phyloP scores from a whole-genome alignment of 1,140 invertebrate genomes.

The Zaprionus vittiger region DNA sequence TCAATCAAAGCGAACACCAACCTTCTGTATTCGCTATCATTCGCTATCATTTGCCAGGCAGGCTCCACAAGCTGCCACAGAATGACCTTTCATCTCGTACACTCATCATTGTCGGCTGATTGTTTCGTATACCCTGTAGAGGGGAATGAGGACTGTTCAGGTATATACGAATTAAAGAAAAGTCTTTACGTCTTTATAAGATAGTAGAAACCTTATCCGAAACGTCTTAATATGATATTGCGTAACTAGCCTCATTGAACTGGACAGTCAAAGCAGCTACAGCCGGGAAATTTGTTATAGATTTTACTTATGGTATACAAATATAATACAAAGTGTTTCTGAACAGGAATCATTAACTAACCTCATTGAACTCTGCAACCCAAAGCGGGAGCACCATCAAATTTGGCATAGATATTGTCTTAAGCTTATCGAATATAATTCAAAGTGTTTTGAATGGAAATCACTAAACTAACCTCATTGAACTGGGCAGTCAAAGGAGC shows the following conservation, averaged over 20 bases:
- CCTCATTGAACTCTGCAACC: too few relatives aligned
- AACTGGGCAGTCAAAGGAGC: background rate
- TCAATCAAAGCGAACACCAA: constrained; percentile 31
- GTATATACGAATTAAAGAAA: background rate
- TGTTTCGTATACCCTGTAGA: constrained; percentile 23
- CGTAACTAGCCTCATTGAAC: background rate
- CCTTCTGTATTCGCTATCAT: background rate
- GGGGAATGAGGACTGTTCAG: background rate
- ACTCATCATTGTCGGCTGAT: constrained; percentile 28
- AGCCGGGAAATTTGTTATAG: background rate
- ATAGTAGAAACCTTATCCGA: background rate
- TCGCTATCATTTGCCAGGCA: background rate
- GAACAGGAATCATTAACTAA: too few relatives aligned
- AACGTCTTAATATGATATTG: background rate
- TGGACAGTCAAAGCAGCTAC: background rate
- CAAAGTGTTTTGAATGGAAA: background rate
- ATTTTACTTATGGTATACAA: background rate
- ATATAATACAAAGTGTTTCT: too few relatives aligned
- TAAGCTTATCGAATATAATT: too few relatives aligned
- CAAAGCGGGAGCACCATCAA: too few relatives aligned
- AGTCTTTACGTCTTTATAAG: background rate
- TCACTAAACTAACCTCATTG: background rate
- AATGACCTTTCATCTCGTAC: constrained; percentile 8
- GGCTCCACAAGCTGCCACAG: background rate
- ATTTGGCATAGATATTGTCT: too few relatives aligned